Evolutionary conservation across 2,797 vertebrate species (phyloP).

Genomic region (Malurus splendens): DNA sequence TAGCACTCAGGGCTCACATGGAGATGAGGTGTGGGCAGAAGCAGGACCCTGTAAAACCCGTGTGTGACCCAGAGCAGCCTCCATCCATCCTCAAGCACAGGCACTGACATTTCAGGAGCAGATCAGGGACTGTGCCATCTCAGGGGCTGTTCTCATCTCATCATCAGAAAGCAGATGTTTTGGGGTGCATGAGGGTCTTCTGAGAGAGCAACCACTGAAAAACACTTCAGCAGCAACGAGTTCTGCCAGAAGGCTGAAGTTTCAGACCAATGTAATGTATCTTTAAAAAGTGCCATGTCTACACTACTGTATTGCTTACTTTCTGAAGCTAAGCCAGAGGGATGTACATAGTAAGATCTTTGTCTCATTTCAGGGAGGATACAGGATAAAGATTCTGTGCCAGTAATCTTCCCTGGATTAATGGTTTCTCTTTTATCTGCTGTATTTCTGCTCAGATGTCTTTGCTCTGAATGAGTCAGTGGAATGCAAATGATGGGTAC

Average conservation of each 20-base stretch:
- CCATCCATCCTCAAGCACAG: not conserved
- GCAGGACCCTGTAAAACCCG: not conserved
- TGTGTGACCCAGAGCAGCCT: not conserved
- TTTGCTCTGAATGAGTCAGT: slow-evolving; percentile 90
- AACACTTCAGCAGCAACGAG: slow-evolving; percentile 4
- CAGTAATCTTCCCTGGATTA: slow-evolving; percentile 99
- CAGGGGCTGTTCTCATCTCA: too few relatives aligned
- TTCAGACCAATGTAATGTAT: slow-evolving; percentile 56
- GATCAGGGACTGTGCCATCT: not conserved
- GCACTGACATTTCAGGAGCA: not conserved
- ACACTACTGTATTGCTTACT: slow-evolving; percentile 71
- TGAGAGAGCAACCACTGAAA: slow-evolving; percentile 24
- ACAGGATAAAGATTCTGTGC: slow-evolving; percentile 95
- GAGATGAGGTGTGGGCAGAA: not conserved
- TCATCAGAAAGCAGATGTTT: not conserved
- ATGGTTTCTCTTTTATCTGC: slow-evolving; percentile 99
- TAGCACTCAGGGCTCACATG: not conserved
- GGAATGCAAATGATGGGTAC: slow-evolving; percentile 93
- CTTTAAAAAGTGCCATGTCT: slow-evolving; percentile 70
- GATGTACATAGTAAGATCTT: slow-evolving; percentile 81
- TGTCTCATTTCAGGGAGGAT: slow-evolving; percentile 81
- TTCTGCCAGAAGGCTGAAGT: slow-evolving; percentile 13
- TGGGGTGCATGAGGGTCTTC: not conserved
- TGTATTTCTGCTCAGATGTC: slow-evolving; percentile 96
- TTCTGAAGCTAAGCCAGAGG: slow-evolving; percentile 77